phyloP scores from a whole-genome alignment of 2,888 invertebrate species.

The Orchesellides sinensis region DNA sequence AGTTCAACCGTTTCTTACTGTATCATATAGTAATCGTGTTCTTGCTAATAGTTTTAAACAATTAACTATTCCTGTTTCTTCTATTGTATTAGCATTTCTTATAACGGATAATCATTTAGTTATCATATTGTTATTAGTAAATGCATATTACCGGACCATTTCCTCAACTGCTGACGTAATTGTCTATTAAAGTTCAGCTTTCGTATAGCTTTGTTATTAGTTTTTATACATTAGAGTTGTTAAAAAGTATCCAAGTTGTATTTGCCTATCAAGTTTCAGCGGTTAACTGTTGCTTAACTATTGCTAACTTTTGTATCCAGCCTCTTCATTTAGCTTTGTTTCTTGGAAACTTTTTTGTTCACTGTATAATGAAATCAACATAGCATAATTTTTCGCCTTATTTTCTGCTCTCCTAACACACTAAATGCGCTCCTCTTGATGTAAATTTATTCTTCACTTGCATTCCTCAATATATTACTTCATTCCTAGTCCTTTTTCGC shows the following conservation, averaged over 20 bases:
- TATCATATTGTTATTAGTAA: conserved; percentile 48
- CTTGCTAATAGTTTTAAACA: neutral
- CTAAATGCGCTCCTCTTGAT: neutral
- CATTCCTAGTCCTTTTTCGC: neutral
- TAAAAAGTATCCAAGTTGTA: conserved; percentile 20
- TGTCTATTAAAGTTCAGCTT: conserved; percentile 48
- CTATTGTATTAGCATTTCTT: neutral
- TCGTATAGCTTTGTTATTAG: neutral
- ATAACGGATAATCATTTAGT: neutral
- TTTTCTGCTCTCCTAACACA: neutral
- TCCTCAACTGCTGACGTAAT: conserved; percentile 26
- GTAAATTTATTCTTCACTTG: neutral
- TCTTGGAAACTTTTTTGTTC: conserved; percentile 12
- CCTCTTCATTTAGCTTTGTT: conserved; percentile 44
- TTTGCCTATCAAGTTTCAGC: conserved; percentile 50
- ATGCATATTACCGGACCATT: conserved; percentile 57
- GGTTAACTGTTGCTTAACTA: conserved; percentile 37
- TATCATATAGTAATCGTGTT: conserved; percentile 18
- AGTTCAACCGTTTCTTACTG: conserved; percentile 37
- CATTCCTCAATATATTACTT: neutral
- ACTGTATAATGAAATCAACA: neutral
- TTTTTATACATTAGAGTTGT: conserved; percentile 45
- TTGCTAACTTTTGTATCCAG: conserved; percentile 42
- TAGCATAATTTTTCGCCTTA: neutral
- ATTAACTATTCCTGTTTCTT: neutral